Base-by-base conservation (phyloP, 2,113 vertebrate species). In the Perognathus longimembris region DNA sequence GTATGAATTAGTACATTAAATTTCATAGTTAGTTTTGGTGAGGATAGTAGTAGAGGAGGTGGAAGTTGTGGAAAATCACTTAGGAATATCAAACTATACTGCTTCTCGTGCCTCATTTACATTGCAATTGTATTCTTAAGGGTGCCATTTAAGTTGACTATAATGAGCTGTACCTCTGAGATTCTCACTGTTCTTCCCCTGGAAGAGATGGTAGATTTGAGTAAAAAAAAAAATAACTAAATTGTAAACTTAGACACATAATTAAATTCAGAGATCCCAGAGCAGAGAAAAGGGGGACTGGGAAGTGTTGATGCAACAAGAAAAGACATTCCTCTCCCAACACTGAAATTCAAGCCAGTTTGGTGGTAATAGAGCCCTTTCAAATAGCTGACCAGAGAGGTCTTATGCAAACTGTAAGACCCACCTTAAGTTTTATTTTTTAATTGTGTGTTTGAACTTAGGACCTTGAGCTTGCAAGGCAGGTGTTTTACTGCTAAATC, bases 241-340 rank as follows among this genome's bases (percentile, higher is more conserved):
- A 57, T 36, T 69, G 5, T 74, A 87, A 81, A 67, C 45, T 45
- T 64, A 77, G 85, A 57, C 28, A 61, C 85, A 71, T 34, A 64
- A 75, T 34, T 75, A 59, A 94, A 59, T 85, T 90, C 45, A 85
- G 78, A 88, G 40, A 40, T 85, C 36, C 22, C 57, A 81, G 38
- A 71, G 42, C 0, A 82, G 54, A 6, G 12, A 79, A 82, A 78
- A 88, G 66, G n/a, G 11, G 30, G 26, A 36, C 15, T 6, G 57
- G 15, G 57, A 22, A 22, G 57, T 5, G 28, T 88, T 70, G 21
- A 85, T 80, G 32, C 26, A 81, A 21, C 3, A 69, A 59, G 22
- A 85, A 66, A 34, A 66, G 15, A 73, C 9, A 30, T 9, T 30
- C 7, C 2, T 2, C 45, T 24, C 20, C 12, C 36, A 86, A 2